These are phyloP conservation scores for Itoplectis maculator DNA, from an alignment of 2,888 invertebrate genomes.

Conservation along the genomic window DNA sequence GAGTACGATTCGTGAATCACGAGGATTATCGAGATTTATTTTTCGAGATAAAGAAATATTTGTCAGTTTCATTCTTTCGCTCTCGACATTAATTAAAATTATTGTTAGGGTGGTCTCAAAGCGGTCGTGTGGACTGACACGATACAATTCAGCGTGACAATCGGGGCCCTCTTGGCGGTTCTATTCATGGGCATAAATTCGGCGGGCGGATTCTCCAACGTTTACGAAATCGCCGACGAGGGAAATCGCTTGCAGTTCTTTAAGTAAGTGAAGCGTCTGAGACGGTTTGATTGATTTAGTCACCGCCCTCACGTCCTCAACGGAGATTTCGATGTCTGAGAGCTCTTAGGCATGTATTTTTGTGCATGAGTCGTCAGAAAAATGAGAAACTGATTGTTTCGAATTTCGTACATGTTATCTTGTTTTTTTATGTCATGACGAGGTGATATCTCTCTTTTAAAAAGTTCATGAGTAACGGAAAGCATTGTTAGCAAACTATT, in stretches of 20 bases:
- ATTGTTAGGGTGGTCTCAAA: constrained; percentile 86
- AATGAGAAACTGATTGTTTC: neutral
- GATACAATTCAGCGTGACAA: constrained; percentile 87
- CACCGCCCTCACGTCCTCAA: too few species aligned
- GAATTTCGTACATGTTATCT: constrained; percentile 15
- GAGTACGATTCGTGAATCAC: constrained; percentile 72
- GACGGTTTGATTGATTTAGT: constrained; percentile 54
- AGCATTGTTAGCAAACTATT: too few species aligned
- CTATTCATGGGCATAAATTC: constrained; percentile 86
- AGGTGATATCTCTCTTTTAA: too few species aligned
- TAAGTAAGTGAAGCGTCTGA: constrained; percentile 85
- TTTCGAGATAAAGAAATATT: neutral
- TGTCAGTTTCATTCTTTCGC: too few species aligned
- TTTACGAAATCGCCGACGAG: constrained; percentile 86
- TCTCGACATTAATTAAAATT: too few species aligned
- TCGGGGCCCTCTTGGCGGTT: constrained; percentile 86
- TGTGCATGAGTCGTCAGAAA: constrained; percentile 3
- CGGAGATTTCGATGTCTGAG: neutral
- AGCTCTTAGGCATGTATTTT: neutral
- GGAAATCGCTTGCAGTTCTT: constrained; percentile 87
- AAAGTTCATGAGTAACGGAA: too few species aligned
- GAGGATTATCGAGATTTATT: neutral
- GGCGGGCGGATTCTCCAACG: constrained; percentile 86
- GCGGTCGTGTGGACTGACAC: constrained; percentile 89
- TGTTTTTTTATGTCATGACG: neutral